Base-by-base conservation (phyloP, 2,888 invertebrate genomes). In the Acanthacorydalis orientalis region DNA sequence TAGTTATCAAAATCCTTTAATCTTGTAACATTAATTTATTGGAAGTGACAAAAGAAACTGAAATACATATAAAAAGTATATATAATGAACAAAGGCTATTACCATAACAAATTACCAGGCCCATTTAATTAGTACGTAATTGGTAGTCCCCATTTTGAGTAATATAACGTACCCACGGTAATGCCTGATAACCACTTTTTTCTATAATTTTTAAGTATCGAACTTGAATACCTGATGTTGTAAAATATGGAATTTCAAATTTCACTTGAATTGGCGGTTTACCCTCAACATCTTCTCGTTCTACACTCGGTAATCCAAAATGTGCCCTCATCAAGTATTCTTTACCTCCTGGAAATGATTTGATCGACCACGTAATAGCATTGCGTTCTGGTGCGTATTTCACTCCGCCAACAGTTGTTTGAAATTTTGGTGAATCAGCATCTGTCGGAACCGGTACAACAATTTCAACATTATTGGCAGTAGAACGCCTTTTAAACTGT, bases 121-220 rank as follows among this genome's bases (percentile, higher is more conserved):
- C 23, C 23, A 23, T 23, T 23, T 72, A 91, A 68, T 89, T 90
- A 54, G 92, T 97, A 67, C 97, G 78, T 54, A 97, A 70, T 63
- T 97, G 96, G 64, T 98, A 97, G 66, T 98, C 97, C 46, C 97
- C 97, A 64, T 97, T 97, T 64, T 97, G 96, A 38, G 97, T 98
- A 53, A 98, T 97, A 64, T 97, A 98, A n/a, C 97, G 74, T 6
- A 97, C 97, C 97, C 97, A 97, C 0, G 97, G 97, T 52, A 98
- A 64, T 1, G 97, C 97, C 68, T 97, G 97, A 65, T 97, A 97
- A 0, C 97, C 97, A 65, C 93, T 95, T 69, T 98, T 97, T 62
- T 97, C 97, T 58, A 98, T 97, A 57, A 97, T 97, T 68, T 96
- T 96, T 61, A 96, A 70, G 62, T 96, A 95, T 48, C 95, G 78